phyloP scores from a whole-genome alignment of 2,113 vertebrate species.

The Chloebia gouldiae region DNA sequence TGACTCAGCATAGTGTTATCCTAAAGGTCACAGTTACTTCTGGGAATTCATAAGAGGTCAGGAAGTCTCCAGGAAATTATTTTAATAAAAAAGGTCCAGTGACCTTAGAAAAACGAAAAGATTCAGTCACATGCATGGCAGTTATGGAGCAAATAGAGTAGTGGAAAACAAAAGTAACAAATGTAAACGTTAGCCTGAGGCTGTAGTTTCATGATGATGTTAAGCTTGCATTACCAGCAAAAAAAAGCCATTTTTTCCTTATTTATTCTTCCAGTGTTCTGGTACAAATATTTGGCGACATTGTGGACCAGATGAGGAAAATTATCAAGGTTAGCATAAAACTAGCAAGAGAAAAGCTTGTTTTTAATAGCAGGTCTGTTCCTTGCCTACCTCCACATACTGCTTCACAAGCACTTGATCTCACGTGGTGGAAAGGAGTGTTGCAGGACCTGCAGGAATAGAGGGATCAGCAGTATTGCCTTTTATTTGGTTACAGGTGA shows the following conservation, averaged over 20 bases:
- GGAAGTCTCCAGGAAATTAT: conserved; percentile 6
- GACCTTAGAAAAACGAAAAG: not conserved
- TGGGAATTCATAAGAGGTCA: conserved; percentile 3
- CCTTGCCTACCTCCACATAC: not conserved
- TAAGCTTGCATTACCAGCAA: not conserved
- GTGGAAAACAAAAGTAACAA: not conserved
- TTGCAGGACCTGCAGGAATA: not conserved
- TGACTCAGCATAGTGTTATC: not conserved
- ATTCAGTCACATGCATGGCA: not conserved
- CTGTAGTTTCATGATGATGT: not conserved
- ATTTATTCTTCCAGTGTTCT: not conserved
- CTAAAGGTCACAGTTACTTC: not conserved
- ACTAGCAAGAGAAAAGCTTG: not conserved
- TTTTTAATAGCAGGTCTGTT: not conserved
- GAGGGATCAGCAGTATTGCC: not conserved
- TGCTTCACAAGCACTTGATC: not conserved
- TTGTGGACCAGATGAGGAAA: not conserved
- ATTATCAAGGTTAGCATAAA: not conserved
- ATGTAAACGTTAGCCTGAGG: not conserved
- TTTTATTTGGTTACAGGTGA: not conserved
- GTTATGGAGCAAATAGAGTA: not conserved
- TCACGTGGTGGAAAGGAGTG: not conserved
- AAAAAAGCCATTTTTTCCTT: not conserved
- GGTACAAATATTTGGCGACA: not conserved
- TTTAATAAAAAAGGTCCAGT: not conserved